Base-by-base conservation (phyloP, 2,888 invertebrate genomes). In the Notocelia uddmanniana region DNA sequence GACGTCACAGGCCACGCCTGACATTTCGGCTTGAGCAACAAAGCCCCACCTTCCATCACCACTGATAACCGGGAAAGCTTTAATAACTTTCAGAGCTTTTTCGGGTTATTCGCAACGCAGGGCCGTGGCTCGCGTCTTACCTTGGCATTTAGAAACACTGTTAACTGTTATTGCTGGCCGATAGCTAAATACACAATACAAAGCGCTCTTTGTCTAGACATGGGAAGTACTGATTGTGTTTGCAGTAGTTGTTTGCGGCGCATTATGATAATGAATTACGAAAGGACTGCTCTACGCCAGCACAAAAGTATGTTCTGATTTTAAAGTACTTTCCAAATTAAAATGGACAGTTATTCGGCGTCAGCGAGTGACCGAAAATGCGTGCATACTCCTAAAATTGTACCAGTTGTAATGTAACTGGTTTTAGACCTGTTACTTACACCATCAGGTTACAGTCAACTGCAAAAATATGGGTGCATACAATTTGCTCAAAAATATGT, bases 1-100 rank as follows among this genome's bases (percentile, higher is more conserved):
- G 91, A 92, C 92, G 92, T 92, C 91, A 93, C 85, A 69, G 81
- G 88, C 92, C 93, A 83, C 93, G 88, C 93, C 93, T 93, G 93
- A 85, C 93, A 92, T 93, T 93, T 91, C 81, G 85, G 83, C 85
- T 85, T 84, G 84, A 88, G 90, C 89, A 89, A 90, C 91, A 91
- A 89, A 88, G 92, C 91, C 92, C 92, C 87, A 91, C 92, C 92
- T 89, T 85, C 83, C 84, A 81, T 81, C 83, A 76, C 77, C 78
- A 80, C 87, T 89, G 91, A 91, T 92, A 92, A 88, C 88, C 83
- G 81, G 85, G 87, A 89, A 78, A 87, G 85, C 89, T 87, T 71
- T 90, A 90, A 90, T 89, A 86, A 85, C 85, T 84, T 84, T 83
- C 81, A 80, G 80, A 79, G 85, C 85, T 87, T 88, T 84, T 85